Evolutionary conservation across 1,140 invertebrate species (phyloP).

Genomic region (Magallana gigas): DNA sequence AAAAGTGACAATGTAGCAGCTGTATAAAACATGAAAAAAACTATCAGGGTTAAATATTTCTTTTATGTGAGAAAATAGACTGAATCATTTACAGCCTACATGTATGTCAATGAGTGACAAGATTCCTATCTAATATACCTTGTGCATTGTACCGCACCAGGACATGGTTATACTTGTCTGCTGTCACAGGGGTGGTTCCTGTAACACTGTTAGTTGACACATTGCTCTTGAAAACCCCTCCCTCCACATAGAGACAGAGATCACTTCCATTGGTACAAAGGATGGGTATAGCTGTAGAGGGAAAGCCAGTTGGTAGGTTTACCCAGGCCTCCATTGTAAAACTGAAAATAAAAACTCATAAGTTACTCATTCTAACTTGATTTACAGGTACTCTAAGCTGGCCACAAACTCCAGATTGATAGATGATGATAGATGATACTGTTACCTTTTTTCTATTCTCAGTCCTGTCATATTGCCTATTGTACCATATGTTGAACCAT

Average conservation of each 20-base stretch:
- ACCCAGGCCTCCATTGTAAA: conserved; percentile 67
- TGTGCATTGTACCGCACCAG: conserved; percentile 59
- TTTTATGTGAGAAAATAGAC: too few species aligned
- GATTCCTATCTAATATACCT: background rate
- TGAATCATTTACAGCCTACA: too few species aligned
- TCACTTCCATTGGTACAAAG: conserved; percentile 54
- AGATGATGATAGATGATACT: too few species aligned
- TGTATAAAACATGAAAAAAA: background rate
- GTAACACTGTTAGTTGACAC: conserved; percentile 31
- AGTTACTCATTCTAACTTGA: background rate
- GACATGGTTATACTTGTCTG: conserved; percentile 56
- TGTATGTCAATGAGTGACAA: too few species aligned
- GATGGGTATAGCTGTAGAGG: conserved; percentile 56
- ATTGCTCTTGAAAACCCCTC: conserved; percentile 48
- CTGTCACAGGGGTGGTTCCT: conserved; percentile 51
- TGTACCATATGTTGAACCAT: conserved; percentile 61
- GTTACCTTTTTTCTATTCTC: conserved; percentile 60
- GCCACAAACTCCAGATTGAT: too few species aligned
- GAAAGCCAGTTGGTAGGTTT: conserved; percentile 47
- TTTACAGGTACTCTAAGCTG: too few species aligned
- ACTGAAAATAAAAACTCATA: conserved; percentile 52
- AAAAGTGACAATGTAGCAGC: conserved; percentile 18
- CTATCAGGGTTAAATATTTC: background rate
- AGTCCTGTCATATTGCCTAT: conserved; percentile 50
- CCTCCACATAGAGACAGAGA: conserved; percentile 63